These are phyloP conservation scores for Mystacornis crossleyi DNA, from an alignment of 2,113 vertebrate species.

Conservation along the genomic window DNA sequence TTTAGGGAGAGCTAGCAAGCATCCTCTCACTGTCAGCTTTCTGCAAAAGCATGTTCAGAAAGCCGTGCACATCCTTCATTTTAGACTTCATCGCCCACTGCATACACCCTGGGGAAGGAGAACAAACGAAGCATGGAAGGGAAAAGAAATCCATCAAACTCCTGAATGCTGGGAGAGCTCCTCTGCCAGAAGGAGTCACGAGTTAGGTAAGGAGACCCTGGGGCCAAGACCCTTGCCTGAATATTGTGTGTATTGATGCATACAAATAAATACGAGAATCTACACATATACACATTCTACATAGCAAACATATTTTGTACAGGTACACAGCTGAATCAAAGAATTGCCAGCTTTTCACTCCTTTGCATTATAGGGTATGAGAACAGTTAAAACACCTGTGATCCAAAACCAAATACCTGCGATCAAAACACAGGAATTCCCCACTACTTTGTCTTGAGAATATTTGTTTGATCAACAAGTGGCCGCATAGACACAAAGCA, in stretches of 20 bases:
- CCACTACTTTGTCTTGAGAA: neutral
- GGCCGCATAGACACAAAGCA: neutral
- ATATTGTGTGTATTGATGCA: fast-evolving
- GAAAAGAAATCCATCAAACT: neutral
- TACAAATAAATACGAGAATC: fast-evolving
- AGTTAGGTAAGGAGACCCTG: neutral
- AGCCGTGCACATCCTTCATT: neutral
- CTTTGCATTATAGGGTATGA: fast-evolving
- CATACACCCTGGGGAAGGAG: neutral
- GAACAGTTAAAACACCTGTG: neutral
- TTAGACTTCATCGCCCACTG: neutral
- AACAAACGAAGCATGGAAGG: neutral
- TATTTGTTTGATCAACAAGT: neutral
- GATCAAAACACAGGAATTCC: fast-evolving
- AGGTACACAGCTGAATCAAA: neutral
- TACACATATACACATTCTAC: fast-evolving
- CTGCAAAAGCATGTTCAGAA: neutral
- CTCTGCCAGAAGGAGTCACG: neutral
- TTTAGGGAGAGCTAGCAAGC: neutral
- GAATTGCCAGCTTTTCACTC: neutral
- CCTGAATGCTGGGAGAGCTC: neutral
- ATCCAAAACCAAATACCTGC: neutral
- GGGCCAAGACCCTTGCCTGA: neutral
- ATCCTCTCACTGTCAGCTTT: neutral
- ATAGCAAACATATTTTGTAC: fast-evolving